These are phyloP conservation scores for Polylopha cassiicola DNA, from an alignment of 2,888 invertebrate genomes.

Conservation along the genomic window DNA sequence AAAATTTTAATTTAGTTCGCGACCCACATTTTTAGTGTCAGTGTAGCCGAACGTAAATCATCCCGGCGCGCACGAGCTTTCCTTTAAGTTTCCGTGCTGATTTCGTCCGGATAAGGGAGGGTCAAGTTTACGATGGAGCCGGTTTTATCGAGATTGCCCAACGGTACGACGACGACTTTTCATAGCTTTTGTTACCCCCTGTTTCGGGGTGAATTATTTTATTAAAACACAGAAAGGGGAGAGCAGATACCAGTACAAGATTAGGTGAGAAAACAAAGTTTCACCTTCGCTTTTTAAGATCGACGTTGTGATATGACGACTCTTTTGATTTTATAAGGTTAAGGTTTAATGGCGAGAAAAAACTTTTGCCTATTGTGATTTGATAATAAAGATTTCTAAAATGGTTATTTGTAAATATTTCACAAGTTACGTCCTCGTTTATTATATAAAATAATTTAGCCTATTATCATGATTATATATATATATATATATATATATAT, in stretches of 20 bases:
- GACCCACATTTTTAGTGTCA: constrained; percentile 60
- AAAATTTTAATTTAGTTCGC: constrained; percentile 59
- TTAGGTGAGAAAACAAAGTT: constrained; percentile 60
- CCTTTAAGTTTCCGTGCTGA: constrained; percentile 52
- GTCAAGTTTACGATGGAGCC: constrained; percentile 66
- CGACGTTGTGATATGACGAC: constrained; percentile 25
- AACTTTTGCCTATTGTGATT: too few relatives aligned
- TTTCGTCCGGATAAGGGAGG: constrained; percentile 59
- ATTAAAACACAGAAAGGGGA: constrained; percentile 56
- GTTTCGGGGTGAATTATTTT: constrained; percentile 60
- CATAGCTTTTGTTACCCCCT: constrained; percentile 55
- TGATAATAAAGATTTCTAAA: too few relatives aligned
- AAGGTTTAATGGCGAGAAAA: too few relatives aligned
- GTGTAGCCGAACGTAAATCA: constrained; percentile 49
- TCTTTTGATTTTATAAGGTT: too few relatives aligned
- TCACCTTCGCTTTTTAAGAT: constrained; percentile 41
- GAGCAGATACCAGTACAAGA: constrained; percentile 43
- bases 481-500: too few relatives aligned
- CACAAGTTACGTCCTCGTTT: too few relatives aligned
- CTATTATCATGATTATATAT: too few relatives aligned
- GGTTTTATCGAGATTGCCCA: constrained; percentile 69
- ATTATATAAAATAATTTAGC: too few relatives aligned
- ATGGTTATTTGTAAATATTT: too few relatives aligned
- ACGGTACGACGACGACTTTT: constrained; percentile 41
- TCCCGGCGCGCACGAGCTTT: constrained; percentile 41